phyloP scores from a whole-genome alignment of 2,113 vertebrate species.

The Mionectes macconnelli region DNA sequence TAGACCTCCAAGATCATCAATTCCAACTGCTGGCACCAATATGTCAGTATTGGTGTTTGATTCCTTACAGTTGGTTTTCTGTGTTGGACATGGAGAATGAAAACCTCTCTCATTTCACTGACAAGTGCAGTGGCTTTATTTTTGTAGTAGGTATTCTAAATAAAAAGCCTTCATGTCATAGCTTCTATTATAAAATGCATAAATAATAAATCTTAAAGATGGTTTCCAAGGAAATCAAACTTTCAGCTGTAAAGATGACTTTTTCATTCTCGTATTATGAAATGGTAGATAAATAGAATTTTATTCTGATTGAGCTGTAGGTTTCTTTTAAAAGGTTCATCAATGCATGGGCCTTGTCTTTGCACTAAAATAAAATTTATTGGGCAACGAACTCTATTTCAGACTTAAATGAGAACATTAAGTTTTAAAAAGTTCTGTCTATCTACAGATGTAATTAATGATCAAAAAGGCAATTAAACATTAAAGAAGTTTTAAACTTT shows the following conservation, averaged over 20 bases:
- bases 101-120: not conserved
- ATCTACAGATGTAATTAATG: slow-evolving; percentile 40
- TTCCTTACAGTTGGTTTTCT: not conserved
- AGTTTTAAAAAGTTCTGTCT: slow-evolving; percentile 53
- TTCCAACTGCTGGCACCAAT: not conserved
- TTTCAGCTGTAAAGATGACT: not conserved
- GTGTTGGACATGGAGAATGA: not conserved
- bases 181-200: not conserved
- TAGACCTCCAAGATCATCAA: not conserved
- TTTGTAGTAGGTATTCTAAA: not conserved
- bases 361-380: slow-evolving; percentile 21
- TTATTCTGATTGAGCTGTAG: slow-evolving; percentile 38
- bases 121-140: not conserved
- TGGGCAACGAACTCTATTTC: not conserved
- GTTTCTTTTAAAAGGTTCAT: slow-evolving; percentile 18
- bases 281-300: slow-evolving; percentile 18
- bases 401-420: slow-evolving; percentile 51
- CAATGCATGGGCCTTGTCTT: not conserved
- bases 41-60: accelerated
- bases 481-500: slow-evolving; percentile 52
- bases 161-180: not conserved
- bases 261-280: not conserved
- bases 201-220: not conserved
- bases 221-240: not conserved
- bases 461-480: slow-evolving; percentile 49